Percentiles rank a stretch among this genome's conserved stretches.
These are phyloP conservation scores for Lithobates pipiens DNA, from an alignment of 2,797 vertebrate genomes.

Conservation along the genomic window DNA sequence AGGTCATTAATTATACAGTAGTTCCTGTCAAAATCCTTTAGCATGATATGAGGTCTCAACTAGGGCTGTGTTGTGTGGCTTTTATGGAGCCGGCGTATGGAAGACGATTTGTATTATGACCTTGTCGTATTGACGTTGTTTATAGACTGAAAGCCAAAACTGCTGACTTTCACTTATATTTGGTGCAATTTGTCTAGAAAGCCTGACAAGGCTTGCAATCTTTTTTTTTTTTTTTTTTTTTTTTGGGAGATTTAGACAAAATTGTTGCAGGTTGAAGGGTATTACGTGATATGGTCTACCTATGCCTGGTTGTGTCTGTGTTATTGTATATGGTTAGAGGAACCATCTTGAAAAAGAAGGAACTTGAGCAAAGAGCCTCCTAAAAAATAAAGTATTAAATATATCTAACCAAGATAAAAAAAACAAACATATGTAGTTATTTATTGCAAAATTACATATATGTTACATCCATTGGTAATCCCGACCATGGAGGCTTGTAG, in stretches of 20 bases:
- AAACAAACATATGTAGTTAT: not conserved
- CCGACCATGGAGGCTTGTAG: not conserved
- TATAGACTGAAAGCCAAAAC: not conserved
- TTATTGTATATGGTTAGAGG: not conserved
- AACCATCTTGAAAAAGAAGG: not conserved
- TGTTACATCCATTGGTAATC: not conserved
- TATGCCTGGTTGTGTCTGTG: not conserved
- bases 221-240: not conserved
- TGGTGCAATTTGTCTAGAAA: not conserved
- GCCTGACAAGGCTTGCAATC: not conserved
- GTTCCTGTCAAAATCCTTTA: conserved; percentile 38
- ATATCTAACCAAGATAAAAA: not conserved
- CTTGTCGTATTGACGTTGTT: not conserved
- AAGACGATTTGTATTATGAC: not conserved
- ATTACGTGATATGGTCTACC: not conserved
- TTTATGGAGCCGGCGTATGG: not conserved
- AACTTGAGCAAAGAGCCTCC: not conserved
- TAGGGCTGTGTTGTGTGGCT: not conserved
- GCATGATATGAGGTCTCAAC: conserved; percentile 19
- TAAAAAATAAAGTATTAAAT: not conserved
- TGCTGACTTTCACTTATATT: not conserved
- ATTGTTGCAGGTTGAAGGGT: not conserved
- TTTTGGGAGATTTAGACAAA: not conserved
- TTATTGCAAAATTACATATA: not conserved
- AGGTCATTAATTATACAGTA: conserved; percentile 53